Percentiles rank a stretch among this genome's conserved stretches.
Evolutionary conservation across 2,888 invertebrate genomes (phyloP).

Genomic region (Zaprionus lineosus): DNA sequence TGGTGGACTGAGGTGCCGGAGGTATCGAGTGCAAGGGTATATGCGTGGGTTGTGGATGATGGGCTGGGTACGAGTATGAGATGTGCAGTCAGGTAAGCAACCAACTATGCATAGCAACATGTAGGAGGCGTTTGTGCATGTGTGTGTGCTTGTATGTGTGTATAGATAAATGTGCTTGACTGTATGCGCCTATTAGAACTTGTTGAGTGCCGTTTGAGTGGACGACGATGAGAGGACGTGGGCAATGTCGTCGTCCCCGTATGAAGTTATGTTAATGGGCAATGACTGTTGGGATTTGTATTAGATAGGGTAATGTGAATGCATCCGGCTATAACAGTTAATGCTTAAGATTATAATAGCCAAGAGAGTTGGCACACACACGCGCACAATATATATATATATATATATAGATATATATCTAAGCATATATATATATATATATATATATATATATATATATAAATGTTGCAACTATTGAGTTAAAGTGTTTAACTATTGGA

Average conservation of each 20-base stretch:
- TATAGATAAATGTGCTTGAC: conserved; percentile 16
- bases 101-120: conserved; percentile 2
- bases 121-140: conserved; percentile 37
- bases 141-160: not conserved
- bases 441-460: no score
- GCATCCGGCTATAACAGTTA: conserved; percentile 46
- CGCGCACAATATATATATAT: no score
- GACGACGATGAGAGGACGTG: conserved; percentile 61
- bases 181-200: conserved; percentile 67
- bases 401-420: not conserved
- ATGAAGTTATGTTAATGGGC: conserved; percentile 74
- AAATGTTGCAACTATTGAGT: conserved; percentile 37
- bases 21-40: not conserved
- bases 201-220: conserved; percentile 70
- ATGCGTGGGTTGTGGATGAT: conserved; percentile 10
- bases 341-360: conserved; percentile 42
- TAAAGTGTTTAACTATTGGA: conserved; percentile 34
- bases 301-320: conserved; percentile 70
- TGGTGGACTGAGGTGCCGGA: conserved; percentile 50
- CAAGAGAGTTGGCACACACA: no score
- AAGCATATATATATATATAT: no score
- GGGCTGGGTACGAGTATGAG: conserved; percentile 14
- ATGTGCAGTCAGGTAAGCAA: conserved; percentile 30
- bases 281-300: conserved; percentile 71
- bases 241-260: conserved; percentile 28